Conservation (phyloP, 2,113 vertebrate species). For the Epinephelus moara region DNA sequence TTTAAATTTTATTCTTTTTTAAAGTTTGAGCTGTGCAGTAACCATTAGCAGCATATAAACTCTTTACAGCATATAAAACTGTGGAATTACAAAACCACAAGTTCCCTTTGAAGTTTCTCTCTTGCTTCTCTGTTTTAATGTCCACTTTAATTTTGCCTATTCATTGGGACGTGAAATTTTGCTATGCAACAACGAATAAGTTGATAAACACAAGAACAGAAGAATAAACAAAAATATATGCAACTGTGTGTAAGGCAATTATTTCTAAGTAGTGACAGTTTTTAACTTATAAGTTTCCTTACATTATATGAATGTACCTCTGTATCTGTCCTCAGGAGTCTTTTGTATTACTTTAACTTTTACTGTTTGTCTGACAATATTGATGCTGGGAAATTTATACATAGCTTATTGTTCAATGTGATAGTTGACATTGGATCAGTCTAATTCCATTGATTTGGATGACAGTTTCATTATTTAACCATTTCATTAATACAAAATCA, state of each 20-base stretch:
- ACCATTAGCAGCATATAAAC: constrained; percentile 32
- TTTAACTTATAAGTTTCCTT: neutral
- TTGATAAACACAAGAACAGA: constrained; percentile 25
- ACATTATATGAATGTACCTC: neutral
- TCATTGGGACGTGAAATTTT: constrained; percentile 32
- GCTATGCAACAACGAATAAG: constrained; percentile 15
- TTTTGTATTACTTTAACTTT: neutral
- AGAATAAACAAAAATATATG: neutral
- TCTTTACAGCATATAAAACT: constrained; percentile 19
- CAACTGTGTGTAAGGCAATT: neutral
- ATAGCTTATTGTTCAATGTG: neutral
- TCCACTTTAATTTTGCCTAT: constrained; percentile 34
- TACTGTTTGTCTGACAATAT: neutral
- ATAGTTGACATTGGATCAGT: neutral
- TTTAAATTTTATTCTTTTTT: neutral
- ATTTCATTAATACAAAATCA: neutral
- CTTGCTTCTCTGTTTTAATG: constrained; percentile 40
- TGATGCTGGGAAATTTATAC: neutral
- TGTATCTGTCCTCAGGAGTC: neutral
- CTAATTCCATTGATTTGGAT: neutral
- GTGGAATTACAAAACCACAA: constrained; percentile 17
- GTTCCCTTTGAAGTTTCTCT: constrained; percentile 58
- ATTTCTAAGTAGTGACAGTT: neutral
- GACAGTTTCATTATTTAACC: neutral
- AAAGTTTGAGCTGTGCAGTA: constrained; percentile 16